Evolutionary conservation across 2,113 vertebrate genomes (phyloP).

Genomic region (Tetraodon nigroviridis): DNA sequence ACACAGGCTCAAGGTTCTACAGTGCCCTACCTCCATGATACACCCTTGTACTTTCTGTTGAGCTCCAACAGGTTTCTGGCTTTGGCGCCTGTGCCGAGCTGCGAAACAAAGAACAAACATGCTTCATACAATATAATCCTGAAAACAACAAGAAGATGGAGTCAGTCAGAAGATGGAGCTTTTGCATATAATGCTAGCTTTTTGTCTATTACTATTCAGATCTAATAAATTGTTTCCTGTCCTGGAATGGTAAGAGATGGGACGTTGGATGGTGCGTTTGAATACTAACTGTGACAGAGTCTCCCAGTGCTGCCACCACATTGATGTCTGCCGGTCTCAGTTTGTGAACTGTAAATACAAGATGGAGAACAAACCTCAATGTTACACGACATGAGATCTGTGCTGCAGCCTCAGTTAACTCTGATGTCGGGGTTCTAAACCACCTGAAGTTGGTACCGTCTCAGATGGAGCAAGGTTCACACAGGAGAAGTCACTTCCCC

Average conservation of each 20-base stretch:
- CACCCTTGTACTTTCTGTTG: conserved; percentile 73
- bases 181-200: background rate
- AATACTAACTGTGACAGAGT: conserved; percentile 81
- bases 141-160: background rate
- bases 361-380: background rate
- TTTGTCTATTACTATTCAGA: no score
- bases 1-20: background rate
- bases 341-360: conserved; percentile 72
- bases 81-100: conserved; percentile 80
- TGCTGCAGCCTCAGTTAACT: background rate
- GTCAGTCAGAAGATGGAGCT: no score
- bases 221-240: background rate
- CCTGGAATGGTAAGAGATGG: background rate
- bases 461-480: conserved; percentile 60
- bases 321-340: conserved; percentile 83
- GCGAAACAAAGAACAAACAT: conserved; percentile 13
- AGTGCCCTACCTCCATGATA: conserved; percentile 84
- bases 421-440: conserved; percentile 37
- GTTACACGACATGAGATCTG: background rate
- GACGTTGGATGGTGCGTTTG: background rate
- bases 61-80: conserved; percentile 52
- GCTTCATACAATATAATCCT: background rate
- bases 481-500: conserved; percentile 84
- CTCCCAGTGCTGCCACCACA: conserved; percentile 85
- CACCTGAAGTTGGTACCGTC: conserved; percentile 80